Base-by-base conservation (phyloP, 2,113 vertebrate species). In the Protobothrops flavoviridis region DNA sequence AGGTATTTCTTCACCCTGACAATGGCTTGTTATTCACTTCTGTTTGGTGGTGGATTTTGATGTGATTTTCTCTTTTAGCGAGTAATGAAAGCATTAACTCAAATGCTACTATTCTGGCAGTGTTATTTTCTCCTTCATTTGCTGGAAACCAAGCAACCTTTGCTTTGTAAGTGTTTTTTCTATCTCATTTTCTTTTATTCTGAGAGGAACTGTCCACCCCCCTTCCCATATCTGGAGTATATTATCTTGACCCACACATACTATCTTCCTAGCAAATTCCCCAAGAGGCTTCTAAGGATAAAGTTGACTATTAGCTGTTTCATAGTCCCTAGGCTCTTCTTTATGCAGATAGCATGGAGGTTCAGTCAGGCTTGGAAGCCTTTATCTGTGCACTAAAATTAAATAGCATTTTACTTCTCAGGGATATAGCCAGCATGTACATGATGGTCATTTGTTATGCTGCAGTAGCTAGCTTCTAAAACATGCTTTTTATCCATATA, bases 71-170 rank as follows among this genome's bases (percentile, higher is more conserved):
- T 91, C 39, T 69, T 33, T 94, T 95, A 92, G 91, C 87, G 96
- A 95, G 93, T 92, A 95, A 94, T 64, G 91, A 96, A 95, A 93
- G 88, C 89, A 91, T 94, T 94, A 94, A 94, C 93, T 95, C 94
- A 90, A 93, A 61, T 61, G 74, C 61, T 43, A 95, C 56, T 61
- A 86, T 56, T 93, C 74, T 74, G 33, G 43, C 93, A 94, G 50
- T n/a, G 56, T 93, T 93, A 93, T 93, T 93, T 85, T 64, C 56
- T 52, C 23, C 56, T 90, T 93, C 92, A 94, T 95, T 94, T 48
- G 56, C 92, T 95, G 91, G 88, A 94, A 95, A 92, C 1, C 0
- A 13, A 52, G 89, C 9, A 90, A 12, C 74, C 61, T 57, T 53
- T 64, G 91, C 74, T 90, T 94, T 93, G 81, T 0, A 3, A 92